Base-by-base conservation (phyloP, 1,140 invertebrate species). In the Vanessa atalanta region DNA sequence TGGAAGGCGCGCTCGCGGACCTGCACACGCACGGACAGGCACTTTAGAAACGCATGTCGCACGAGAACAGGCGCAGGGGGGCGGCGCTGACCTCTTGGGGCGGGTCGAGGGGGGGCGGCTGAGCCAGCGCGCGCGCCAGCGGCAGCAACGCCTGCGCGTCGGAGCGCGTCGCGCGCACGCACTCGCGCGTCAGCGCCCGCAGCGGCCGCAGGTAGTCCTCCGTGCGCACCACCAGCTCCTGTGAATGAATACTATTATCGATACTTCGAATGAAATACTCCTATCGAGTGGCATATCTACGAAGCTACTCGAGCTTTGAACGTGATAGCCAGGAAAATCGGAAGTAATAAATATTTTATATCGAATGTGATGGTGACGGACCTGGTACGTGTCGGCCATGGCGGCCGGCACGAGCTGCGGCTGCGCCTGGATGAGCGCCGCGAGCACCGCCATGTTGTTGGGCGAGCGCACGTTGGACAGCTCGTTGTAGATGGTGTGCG, bases 401-500 rank as follows among this genome's bases (percentile, higher is more conserved):
- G 96, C 94, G 71, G 95, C 94, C 0, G 97, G 96, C n/a, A 96
- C 95, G 31, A 95, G 93, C 75, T 97, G 96, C 0, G 96, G 95
- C 70, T 95, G 94, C 26, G 96, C 95, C 88, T 98, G 97, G 82
- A 99, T 97, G 84, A 99, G 96, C 3, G 97, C 96, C 9, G 95
- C 95, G 57, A 98, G 91, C 81, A 98, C 95, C 2, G 96, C 94
- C 95, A 99, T 97, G 90, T 99, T 99, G 92, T 99, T 99, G 0
- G 97, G 97, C 94, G 98, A 99, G 63, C 98, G 94, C 7, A 96
- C 95, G 82, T 96, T 96, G 0, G 98, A 98, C 47, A 99, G 93
- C 93, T 99, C 98, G 92, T 99, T 99, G 91, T 98, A 98, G 76
- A 99, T 96, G 0, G 98, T 98, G 81, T 98, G 96, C 78, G 97